Evolutionary conservation across 2,797 vertebrate genomes (phyloP), one percentile per base, ranked within the genome.

Genomic region (Oreonectes daqikongensis): DNA sequence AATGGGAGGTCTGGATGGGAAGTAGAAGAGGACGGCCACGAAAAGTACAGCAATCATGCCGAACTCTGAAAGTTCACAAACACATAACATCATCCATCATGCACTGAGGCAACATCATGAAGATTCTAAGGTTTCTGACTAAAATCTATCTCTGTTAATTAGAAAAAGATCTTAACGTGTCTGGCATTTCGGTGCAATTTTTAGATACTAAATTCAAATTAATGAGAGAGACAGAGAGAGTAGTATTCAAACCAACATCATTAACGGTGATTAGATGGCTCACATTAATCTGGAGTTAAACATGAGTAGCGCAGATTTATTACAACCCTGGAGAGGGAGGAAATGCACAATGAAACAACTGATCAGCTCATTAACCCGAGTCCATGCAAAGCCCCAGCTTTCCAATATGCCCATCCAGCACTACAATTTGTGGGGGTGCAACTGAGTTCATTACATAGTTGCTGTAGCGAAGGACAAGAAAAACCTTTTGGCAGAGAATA

Each of bases 1-100:
- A 63, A 95, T 85, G 0, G 98, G 97, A 18, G 98, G 98, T 1
- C 95, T 94, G 0, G 97, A 93, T 7, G 98, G 98, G 88, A 99
- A 99, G 82, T 97, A 99, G 59, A 95, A 89, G 74, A 98, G 81
- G 0, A 96, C 91, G 0, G 93, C 94, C 0, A 87, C 89, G 84
- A 97, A 98, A 40, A 99, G 93, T 86, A 95, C 83, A 8, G 91
- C 93, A 28, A 96, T 93, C 72, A 90, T 90, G 75, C 90, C 94
- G 87, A 97, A 91, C 89, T 99, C 98, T 99, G 89, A 46, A 52
- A 69, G 70, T 32, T 22, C 40, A 78, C 26, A 69, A 66, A 80
- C 59, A 57, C 28, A 55, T 24, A 63, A 72, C 46, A 65, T 59
- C 32, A n/a, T 42, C 10, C 12, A 60, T 60, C n/a, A n/a, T n/a